Percentiles rank a stretch among this genome's conserved stretches.
Evolutionary conservation across 2,888 invertebrate species (phyloP).

Genomic region (Chromoteleia sp.): DNA sequence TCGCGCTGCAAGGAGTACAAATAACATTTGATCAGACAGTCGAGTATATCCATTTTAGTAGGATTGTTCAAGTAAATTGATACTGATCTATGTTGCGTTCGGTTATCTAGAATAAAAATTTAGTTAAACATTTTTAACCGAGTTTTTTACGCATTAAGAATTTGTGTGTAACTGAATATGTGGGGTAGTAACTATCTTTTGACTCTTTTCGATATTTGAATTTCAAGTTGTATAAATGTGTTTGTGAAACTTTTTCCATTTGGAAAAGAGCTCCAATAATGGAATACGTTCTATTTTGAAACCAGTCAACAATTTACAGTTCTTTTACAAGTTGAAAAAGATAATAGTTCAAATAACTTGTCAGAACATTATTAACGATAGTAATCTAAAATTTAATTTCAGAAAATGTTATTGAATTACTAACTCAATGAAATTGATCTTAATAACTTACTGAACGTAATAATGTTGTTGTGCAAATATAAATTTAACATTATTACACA

Average conservation of each 20-base stretch:
- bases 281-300: neutral
- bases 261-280: neutral
- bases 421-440: too few species aligned
- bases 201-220: slow-evolving; percentile 4
- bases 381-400: too few species aligned
- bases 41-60: slow-evolving; percentile 16
- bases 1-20: slow-evolving; percentile 34
- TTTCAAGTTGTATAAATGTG: slow-evolving; percentile 7
- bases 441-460: too few species aligned
- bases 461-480: too few species aligned
- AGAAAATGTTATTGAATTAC: too few species aligned
- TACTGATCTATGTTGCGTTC: slow-evolving; percentile 37
- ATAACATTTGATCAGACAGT: slow-evolving; percentile 50
- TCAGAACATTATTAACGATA: neutral
- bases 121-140: slow-evolving; percentile 24
- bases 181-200: neutral
- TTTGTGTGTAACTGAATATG: slow-evolving; percentile 14
- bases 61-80: slow-evolving; percentile 38
- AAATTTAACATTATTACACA: neutral
- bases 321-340: neutral
- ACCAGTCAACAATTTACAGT: neutral
- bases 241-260: slow-evolving; percentile 21
- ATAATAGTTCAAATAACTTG: neutral
- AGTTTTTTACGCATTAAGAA: slow-evolving; percentile 2
- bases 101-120: slow-evolving; percentile 9